A percentile compares a stretch with the other conserved stretches of the same genome.
phyloP scores from a whole-genome alignment of 1,140 invertebrate genomes.

The Ostrea denselamellosa region DNA sequence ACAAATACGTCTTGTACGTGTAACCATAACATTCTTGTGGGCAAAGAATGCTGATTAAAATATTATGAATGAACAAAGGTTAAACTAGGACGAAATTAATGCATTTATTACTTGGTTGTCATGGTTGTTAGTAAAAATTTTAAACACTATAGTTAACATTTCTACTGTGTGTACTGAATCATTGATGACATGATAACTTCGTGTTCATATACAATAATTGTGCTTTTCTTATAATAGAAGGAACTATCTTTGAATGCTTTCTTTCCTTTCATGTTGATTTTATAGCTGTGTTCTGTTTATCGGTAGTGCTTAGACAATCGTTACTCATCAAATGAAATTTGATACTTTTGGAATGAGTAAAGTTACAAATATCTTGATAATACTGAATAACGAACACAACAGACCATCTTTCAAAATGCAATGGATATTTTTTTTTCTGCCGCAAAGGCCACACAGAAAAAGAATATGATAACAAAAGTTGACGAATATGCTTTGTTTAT shows the following conservation, averaged over 20 bases:
- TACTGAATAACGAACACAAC: background rate
- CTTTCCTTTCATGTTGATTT: background rate
- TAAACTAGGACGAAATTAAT: slow-evolving; percentile 1
- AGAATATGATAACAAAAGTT: slow-evolving; percentile 21
- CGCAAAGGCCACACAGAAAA: slow-evolving; percentile 9
- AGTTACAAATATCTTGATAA: background rate
- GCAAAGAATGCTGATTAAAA: slow-evolving; percentile 15
- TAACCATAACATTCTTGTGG: slow-evolving; percentile 34
- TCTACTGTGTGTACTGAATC: background rate
- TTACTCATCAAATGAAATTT: slow-evolving; percentile 27
- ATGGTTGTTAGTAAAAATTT: background rate
- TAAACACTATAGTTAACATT: background rate
- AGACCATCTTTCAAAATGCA: background rate
- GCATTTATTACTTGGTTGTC: background rate
- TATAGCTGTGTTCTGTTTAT: background rate
- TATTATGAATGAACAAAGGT: background rate
- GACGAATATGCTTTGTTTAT: background rate
- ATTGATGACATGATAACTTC: background rate
- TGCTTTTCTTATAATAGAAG: background rate
- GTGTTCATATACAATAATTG: background rate
- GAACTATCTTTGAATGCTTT: background rate
- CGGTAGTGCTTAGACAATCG: slow-evolving; percentile 1
- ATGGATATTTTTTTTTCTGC: background rate
- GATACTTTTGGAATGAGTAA: background rate
- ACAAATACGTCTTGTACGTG: slow-evolving; percentile 26